These are phyloP conservation scores for Muscina levida DNA, from an alignment of 2,888 invertebrate genomes.

Conservation along the genomic window DNA sequence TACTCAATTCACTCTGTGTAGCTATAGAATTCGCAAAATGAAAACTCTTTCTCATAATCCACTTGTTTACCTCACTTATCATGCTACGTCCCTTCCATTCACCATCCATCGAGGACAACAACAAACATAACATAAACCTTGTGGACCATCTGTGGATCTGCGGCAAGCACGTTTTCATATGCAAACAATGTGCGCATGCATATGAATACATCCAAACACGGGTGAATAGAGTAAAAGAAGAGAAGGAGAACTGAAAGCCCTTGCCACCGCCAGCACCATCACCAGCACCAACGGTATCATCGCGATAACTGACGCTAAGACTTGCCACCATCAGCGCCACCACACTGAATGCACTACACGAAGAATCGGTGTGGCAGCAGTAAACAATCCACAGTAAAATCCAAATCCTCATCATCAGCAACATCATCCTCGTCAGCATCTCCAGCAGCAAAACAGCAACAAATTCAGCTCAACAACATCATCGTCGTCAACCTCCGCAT, in stretches of 20 bases:
- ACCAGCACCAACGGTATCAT: constrained; percentile 7
- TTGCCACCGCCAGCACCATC: too few species aligned
- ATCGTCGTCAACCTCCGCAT: background rate
- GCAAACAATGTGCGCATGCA: constrained; percentile 64
- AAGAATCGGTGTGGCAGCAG: constrained; percentile 46
- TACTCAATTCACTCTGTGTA: too few species aligned
- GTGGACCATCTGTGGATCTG: constrained; percentile 35
- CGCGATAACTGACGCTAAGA: constrained; percentile 49
- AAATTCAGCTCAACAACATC: background rate
- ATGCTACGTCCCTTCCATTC: background rate
- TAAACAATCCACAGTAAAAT: constrained; percentile 47
- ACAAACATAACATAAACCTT: too few species aligned
- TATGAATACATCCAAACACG: constrained; percentile 56
- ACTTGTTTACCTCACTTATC: background rate
- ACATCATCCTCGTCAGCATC: constrained; percentile 17
- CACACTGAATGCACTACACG: too few species aligned
- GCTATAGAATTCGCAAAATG: too few species aligned
- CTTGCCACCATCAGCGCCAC: constrained; percentile 54
- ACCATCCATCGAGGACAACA: background rate
- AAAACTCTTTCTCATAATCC: too few species aligned
- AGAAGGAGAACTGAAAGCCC: too few species aligned
- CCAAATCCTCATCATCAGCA: constrained; percentile 25
- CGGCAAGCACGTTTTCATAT: constrained; percentile 65
- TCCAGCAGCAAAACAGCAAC: constrained; percentile 26
- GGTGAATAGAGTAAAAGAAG: constrained; percentile 56